Base-by-base conservation (phyloP, 2,113 vertebrate genomes). In the Gymnorhina tibicen region DNA sequence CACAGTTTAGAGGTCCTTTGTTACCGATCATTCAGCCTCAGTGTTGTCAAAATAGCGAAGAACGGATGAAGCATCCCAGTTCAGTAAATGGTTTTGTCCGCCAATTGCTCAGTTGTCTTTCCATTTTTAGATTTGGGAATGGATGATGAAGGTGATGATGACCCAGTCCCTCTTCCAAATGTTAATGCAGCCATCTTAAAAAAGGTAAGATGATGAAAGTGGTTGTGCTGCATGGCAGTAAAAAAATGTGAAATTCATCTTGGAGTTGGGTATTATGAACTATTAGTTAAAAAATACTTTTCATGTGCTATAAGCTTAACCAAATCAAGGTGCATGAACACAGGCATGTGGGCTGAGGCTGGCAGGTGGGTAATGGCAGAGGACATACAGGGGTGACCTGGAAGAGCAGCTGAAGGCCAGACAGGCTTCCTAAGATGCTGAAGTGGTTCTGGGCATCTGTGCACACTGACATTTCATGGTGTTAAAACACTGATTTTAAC, bases 81-180 rank as follows among this genome's bases (percentile, higher is more conserved):
- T 81, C 18, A 37, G 14, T 32, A 22, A 35, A 27, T 83, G 41
- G 8, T 56, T 62, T 81, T 60, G 37, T 42, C 30, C 87, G 68
- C 78, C 42, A 24, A 7, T 53, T 85, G 58, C 89, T 95, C 15
- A 89, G 73, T 85, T n/a, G 52, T 93, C 27, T 96, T 80, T 94
- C 32, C 53, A 13, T 96, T 96, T 93, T 94, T 93, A 99, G 99
- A 99, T 98, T 98, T 99, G 98, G 99, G 99, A 81, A 99, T 99
- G 99, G 99, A 99, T 84, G 99, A 99, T 97, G 99, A 99, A 98
- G 99, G 99, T 62, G 99, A 99, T 68, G 99, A 99, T 97, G 99
- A 99, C 91, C 99, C 99, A 46, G 99, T 99, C 93, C 99, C 99
- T 78, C 98, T 99, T 78, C 99, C 99, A 77, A 99, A 99, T 91